Evolutionary conservation across 2,888 invertebrate species (phyloP).

Genomic region (Heliconius ethilla): DNA sequence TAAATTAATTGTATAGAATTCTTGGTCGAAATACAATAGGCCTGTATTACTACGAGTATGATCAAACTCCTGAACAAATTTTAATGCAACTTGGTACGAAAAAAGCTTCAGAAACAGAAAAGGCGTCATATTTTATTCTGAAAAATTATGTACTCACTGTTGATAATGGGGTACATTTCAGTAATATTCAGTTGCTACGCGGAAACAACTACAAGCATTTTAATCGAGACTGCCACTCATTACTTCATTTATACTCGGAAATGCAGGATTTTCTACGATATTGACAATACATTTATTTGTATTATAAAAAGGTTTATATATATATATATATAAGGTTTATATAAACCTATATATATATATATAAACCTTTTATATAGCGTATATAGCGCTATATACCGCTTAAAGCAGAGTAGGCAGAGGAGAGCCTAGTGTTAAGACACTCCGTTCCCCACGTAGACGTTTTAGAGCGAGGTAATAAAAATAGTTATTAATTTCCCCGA

Average conservation of each 20-base stretch:
- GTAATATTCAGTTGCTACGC: constrained; percentile 5
- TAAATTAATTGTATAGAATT: too few species aligned
- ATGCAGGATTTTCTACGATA: background rate
- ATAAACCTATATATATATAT: too few species aligned
- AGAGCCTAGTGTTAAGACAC: too few species aligned
- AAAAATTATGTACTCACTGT: background rate
- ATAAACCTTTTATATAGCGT: too few species aligned
- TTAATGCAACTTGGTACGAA: background rate
- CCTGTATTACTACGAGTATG: background rate
- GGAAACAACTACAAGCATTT: constrained; percentile 12
- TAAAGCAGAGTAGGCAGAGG: too few species aligned
- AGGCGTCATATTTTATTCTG: background rate
- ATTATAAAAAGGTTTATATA: too few species aligned
- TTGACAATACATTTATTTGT: background rate
- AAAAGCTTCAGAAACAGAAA: background rate
- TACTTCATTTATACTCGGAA: constrained; percentile 3
- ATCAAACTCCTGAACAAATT: background rate
- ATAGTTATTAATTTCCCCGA: background rate
- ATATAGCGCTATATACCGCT: too few species aligned
- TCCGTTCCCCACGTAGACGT: too few species aligned
- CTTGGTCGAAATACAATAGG: too few species aligned
- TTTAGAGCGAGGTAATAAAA: background rate
- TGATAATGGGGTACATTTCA: background rate
- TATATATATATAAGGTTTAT: too few species aligned
- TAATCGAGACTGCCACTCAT: constrained; percentile 13